Percentiles rank a stretch among this genome's conserved stretches.
phyloP scores from a whole-genome alignment of 2,113 vertebrate species.

The Esox niger region DNA sequence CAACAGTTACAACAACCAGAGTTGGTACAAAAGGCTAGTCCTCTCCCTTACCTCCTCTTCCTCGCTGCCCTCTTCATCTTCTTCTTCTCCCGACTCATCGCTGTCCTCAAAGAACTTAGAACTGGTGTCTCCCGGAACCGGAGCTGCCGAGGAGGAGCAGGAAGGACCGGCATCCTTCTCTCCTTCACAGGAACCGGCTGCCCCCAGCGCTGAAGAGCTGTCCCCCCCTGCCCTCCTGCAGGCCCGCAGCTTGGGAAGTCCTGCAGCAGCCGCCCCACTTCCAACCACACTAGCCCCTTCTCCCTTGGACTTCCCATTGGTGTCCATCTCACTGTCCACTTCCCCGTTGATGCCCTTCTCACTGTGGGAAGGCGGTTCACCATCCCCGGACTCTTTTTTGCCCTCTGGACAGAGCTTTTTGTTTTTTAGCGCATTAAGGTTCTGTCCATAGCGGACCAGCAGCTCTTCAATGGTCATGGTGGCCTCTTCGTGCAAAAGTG shows the following conservation, averaged over 20 bases:
- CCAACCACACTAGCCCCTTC: slow-evolving; percentile 24
- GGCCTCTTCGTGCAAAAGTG: slow-evolving; percentile 94
- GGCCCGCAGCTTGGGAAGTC: slow-evolving; percentile 61
- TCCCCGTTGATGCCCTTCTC: slow-evolving; percentile 87
- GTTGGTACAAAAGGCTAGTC: not conserved
- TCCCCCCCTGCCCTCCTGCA: slow-evolving; percentile 65
- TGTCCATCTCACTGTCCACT: slow-evolving; percentile 71
- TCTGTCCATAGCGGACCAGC: slow-evolving; percentile 91
- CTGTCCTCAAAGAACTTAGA: slow-evolving; percentile 98
- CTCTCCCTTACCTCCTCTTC: slow-evolving; percentile 71
- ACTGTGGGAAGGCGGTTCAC: slow-evolving; percentile 44
- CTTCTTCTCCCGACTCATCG: slow-evolving; percentile 93
- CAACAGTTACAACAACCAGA: not conserved
- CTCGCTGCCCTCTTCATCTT: slow-evolving; percentile 74
- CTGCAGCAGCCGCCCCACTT: not conserved
- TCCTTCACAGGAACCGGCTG: slow-evolving; percentile 68
- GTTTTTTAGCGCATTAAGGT: slow-evolving; percentile 82
- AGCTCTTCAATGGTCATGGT: slow-evolving; percentile 99
- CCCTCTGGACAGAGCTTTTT: slow-evolving; percentile 49
- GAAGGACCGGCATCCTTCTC: slow-evolving; percentile 91
- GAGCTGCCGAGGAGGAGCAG: slow-evolving; percentile 85
- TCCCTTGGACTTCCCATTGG: slow-evolving; percentile 68
- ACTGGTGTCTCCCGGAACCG: slow-evolving; percentile 81
- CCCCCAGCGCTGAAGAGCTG: slow-evolving; percentile 60
- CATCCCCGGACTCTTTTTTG: slow-evolving; percentile 53